Evolutionary conservation across 2,113 vertebrate genomes (phyloP), one percentile per base, ranked within the genome.

Genomic region (Isurus oxyrinchus): DNA sequence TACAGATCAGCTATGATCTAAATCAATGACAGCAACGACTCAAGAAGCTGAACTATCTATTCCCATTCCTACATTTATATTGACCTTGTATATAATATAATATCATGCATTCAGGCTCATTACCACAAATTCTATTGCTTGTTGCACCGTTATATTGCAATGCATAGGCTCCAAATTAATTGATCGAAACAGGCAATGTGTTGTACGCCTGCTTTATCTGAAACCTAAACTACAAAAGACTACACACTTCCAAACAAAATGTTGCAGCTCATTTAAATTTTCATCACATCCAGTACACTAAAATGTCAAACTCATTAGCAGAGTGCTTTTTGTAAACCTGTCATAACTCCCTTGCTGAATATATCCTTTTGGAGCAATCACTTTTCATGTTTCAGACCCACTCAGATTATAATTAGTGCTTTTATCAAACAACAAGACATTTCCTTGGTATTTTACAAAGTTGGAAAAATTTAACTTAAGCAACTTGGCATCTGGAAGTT

Each of bases 271-370:
- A 95, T 69, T 95, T 95, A 95, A 72, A 95, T 55, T 72, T 95
- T 69, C 53, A 95, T 95, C 94, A 49, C 94, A 72, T 76, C 13
- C 25, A 69, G 67, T 55, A 35, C 44, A 95, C 44, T 76, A 72
- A 95, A 95, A 76, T 72, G 66, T 95, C 94, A 95, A 95, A 95
- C 67, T 72, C 94, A 95, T 95, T 94, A 95, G 31, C 21, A 55
- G 25, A 76, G 55, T 59, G 94, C 23, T 76, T 69, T 94, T 72
- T 72, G 94, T 72, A 95, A 95, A 76, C 44, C n/a, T 53, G n/a
- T 40, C 63, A 67, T 66, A 49, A 66, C 44, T 76, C 94, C 44
- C 94, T 72, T 72, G 66, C 67, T 53, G 53, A 95, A 95, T 76
- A 95, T 95, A 95, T n/a, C 66, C 94, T 95, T 72, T 16, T 23